Evolutionary conservation across 1,140 invertebrate genomes (phyloP), one percentile per base, ranked within the genome.

Genomic region (Pomacea maculata): DNA sequence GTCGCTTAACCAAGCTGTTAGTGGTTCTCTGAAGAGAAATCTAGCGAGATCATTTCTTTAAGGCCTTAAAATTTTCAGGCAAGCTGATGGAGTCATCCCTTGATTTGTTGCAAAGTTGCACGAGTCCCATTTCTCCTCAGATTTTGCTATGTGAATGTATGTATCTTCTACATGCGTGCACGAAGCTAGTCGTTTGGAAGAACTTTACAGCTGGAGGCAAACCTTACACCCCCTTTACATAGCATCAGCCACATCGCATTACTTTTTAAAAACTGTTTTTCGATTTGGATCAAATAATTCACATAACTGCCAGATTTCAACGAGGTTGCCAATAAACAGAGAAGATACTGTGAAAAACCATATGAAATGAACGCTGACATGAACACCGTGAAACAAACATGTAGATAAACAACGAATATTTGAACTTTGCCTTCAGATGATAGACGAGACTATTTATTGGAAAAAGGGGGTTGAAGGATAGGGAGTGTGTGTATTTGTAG

Each of bases 341-440:
- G 15, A 8, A 61, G 57, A 14, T 61, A 61, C 57, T 6, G 57
- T 17, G 57, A 61, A 61, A 17, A 6, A 17, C 15, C 57, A 61
- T 61, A 17, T 61, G 1, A 61, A 61, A 61, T 61, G 15, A 11
- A 61, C 9, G 15, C 15, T 61, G 3, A 17, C 57, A 14, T 61
- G 11, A 11, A 61, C 9, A 14, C 9, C 8, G 9, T 61, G 57
- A 17, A 17, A 61, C 15, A 61, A 11, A 8, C 15, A 6, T 21
- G 12, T 70, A 70, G 67, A 25, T 70, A 25, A 70, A 25, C 67
- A 34, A n/a, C 10, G 57, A 78, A 17, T 54, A 54, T 78, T 78
- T 78, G 67, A 78, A 78, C 77, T 78, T 78, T 70, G 77, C 45
- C 65, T 80, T 73, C 72, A 73, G 70, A 68, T 80, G 78, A 73